Conservation (phyloP, 2,113 vertebrate species). For the Campylomormyrus tamandua region DNA sequence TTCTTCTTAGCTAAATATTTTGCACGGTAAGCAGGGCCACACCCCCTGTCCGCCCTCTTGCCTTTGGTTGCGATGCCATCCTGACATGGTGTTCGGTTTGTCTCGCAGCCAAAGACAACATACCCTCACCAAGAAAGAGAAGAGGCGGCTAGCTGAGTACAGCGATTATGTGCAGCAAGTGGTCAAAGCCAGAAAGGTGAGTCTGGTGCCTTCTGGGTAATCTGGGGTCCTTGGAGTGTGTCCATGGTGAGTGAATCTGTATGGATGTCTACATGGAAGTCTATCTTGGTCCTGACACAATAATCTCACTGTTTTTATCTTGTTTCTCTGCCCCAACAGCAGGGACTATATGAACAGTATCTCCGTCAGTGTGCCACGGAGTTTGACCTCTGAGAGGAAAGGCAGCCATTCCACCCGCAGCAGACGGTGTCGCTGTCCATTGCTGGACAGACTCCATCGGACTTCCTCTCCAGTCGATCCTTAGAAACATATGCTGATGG, state of each 20-base stretch:
- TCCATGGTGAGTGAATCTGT: background rate
- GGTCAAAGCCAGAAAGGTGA: conserved; percentile 63
- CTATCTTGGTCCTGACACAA: background rate
- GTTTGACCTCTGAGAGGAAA: conserved; percentile 53
- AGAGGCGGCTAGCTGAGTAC: conserved; percentile 52
- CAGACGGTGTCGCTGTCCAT: background rate
- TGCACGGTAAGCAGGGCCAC: conserved; percentile 50
- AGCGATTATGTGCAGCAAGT: conserved; percentile 58
- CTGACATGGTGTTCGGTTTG: conserved; percentile 18
- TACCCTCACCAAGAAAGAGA: conserved; percentile 64
- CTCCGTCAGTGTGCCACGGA: conserved; percentile 64
- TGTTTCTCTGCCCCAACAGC: conserved; percentile 37
- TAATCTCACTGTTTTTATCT: background rate
- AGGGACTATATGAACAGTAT: conserved; percentile 61
- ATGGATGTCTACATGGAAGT: background rate
- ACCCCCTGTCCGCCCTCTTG: background rate
- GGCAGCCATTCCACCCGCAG: background rate
- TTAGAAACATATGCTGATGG: background rate
- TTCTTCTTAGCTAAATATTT: conserved; percentile 58
- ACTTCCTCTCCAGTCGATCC: background rate
- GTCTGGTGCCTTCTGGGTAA: background rate
- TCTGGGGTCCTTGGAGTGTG: background rate
- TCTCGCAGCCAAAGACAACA: conserved; percentile 46
- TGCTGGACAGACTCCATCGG: background rate
- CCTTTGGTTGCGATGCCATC: background rate